A percentile compares a stretch with the other conserved stretches of the same genome.
These are phyloP conservation scores for Sceliomorpha sp. DNA, from an alignment of 2,888 invertebrate genomes.

Conservation along the genomic window DNA sequence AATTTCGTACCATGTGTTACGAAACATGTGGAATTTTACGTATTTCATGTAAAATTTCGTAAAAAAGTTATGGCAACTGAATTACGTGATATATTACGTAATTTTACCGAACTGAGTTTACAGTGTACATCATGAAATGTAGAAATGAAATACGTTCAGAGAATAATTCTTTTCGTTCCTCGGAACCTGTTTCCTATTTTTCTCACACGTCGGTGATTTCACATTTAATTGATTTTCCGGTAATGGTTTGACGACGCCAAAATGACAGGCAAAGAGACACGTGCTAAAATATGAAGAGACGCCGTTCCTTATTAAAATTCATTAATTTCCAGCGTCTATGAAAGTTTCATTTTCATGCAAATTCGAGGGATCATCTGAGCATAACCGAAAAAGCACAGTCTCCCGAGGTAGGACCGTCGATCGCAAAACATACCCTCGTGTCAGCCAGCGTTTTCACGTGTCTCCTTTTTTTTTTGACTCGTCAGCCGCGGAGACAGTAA, in stretches of 20 bases:
- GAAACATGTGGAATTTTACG: too few relatives aligned
- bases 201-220: too few relatives aligned
- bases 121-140: too few relatives aligned
- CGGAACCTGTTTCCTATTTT: too few relatives aligned
- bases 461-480: constrained; percentile 16
- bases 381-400: constrained; percentile 31
- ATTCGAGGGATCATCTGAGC: constrained; percentile 68
- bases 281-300: constrained; percentile 54
- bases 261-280: constrained; percentile 46
- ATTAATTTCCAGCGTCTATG: constrained; percentile 76
- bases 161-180: too few relatives aligned
- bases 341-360: constrained; percentile 79
- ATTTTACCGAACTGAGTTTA: too few relatives aligned
- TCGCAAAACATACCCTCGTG: constrained; percentile 19
- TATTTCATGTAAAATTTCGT: too few relatives aligned
- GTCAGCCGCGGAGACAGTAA: constrained; percentile 2
- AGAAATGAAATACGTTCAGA: too few relatives aligned
- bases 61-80: too few relatives aligned
- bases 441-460: constrained; percentile 16
- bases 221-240: constrained; percentile 63
- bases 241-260: constrained; percentile 60
- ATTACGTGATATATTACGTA: too few relatives aligned
- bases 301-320: constrained; percentile 77
- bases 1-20: too few relatives aligned
- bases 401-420: constrained; percentile 27